Base-by-base conservation (phyloP, 2,797 vertebrate genomes). In the Kryptopterus vitreolus region DNA sequence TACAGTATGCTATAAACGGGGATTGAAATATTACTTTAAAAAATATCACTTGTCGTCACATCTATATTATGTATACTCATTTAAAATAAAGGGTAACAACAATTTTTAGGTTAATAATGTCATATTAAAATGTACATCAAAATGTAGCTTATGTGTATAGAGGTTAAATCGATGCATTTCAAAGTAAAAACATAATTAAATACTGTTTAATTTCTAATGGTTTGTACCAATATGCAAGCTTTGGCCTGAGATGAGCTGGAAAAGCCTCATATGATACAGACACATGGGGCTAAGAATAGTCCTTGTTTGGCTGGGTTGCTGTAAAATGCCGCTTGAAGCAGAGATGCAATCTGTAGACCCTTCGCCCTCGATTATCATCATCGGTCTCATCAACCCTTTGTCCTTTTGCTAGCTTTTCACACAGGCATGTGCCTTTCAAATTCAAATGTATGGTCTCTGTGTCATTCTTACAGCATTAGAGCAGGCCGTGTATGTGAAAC, bases 241-340 rank as follows among this genome's bases (percentile, higher is more conserved):
- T 24, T 65, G 22, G 22, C 48, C 10, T 53, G 12, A 16, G 46
- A 35, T 29, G 15, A 58, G 70, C 26, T 75, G 12, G 24, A 61
- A 76, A 66, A 73, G 63, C 78, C 35, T 65, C 79, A 71, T 84
- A 48, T 70, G 26, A 48, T 29, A 13, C 6, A 26, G 18, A 35
- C n/a, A 46, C 33, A 5, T 55, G 31, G 69, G 43, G 50, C 70
- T 82, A 78, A 82, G 63, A 82, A 84, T 84, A 78, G 74, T 18
- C 48, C 73, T 43, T 6, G 3, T 70, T 72, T 71, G 74, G 58
- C 78, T n/a, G 24, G 55, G 62, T 59, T 77, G 79, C 73, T 82
- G 57, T 66, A 3, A 26, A 57, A 59, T 50, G 68, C 24, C 10
- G 10, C 57, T 81, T 9, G 31, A 76, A 83, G 58, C 58, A 77